Conservation (phyloP, 2,797 vertebrate genomes). For the Taeniopygia guttata region DNA sequence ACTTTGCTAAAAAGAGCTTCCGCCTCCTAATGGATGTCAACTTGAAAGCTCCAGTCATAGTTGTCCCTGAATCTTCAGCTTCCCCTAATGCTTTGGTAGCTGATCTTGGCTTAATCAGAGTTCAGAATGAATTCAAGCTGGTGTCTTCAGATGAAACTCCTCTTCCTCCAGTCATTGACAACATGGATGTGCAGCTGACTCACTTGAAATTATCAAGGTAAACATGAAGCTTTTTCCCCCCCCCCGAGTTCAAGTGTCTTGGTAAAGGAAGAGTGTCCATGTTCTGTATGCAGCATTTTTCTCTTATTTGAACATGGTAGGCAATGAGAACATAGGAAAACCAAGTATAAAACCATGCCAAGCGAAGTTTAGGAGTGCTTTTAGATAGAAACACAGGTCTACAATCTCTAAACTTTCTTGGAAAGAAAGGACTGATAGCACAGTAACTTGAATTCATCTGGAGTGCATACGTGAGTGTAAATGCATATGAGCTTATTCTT, state of each 20-base stretch:
- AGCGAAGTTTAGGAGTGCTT: neutral
- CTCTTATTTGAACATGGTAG: neutral
- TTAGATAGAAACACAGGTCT: neutral
- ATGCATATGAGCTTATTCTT: neutral
- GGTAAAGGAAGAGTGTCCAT: fast-evolving
- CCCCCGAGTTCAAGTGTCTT: neutral
- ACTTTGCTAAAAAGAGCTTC: conserved; percentile 79
- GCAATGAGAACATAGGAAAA: neutral
- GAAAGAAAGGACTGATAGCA: neutral
- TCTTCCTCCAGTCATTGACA: conserved; percentile 88
- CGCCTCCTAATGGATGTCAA: conserved; percentile 79
- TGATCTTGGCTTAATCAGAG: conserved; percentile 79
- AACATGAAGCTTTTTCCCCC: neutral
- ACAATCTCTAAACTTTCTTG: neutral
- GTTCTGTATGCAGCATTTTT: neutral
- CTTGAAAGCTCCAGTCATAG: conserved; percentile 80
- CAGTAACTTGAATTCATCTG: neutral
- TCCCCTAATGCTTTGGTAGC: conserved; percentile 76
- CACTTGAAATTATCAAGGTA: conserved; percentile 91
- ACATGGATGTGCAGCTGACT: conserved; percentile 86
- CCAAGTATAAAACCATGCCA: neutral
- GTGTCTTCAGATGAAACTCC: conserved; percentile 71
- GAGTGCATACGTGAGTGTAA: neutral
- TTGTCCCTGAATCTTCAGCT: conserved; percentile 76
- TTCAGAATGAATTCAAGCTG: conserved; percentile 81